A percentile compares a stretch with the other conserved stretches of the same genome.
phyloP scores from a whole-genome alignment of 2,797 vertebrate species.

The Otus scops region DNA sequence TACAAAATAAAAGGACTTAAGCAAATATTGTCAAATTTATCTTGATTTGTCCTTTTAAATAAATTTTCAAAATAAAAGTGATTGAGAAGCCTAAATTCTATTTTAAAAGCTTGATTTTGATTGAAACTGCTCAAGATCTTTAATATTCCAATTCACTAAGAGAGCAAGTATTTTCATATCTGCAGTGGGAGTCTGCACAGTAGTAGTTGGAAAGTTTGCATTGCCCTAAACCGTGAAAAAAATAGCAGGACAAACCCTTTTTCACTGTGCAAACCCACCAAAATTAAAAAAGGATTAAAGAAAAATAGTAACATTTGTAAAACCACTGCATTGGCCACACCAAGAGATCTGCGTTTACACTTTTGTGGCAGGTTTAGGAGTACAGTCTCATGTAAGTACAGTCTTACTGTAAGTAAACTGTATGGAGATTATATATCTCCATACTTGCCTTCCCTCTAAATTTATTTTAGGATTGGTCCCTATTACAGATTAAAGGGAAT shows the following conservation, averaged over 20 bases:
- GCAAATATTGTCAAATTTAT: background rate
- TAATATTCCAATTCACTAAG: background rate
- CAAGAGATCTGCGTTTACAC: background rate
- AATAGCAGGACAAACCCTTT: background rate
- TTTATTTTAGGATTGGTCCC: background rate
- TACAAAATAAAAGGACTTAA: background rate
- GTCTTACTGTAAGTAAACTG: background rate
- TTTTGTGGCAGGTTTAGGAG: background rate
- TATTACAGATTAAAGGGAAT: background rate
- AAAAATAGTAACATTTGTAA: background rate
- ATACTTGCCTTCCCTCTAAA: background rate
- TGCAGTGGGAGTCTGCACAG: background rate
- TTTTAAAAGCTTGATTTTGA: background rate
- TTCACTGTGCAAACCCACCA: background rate
- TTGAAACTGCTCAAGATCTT: background rate
- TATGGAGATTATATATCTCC: background rate
- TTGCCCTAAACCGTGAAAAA: background rate
- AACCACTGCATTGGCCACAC: background rate
- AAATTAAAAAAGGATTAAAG: background rate
- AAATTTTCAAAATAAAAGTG: background rate
- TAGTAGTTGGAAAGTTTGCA: background rate
- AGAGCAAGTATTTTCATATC: background rate
- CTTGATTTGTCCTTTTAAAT: background rate
- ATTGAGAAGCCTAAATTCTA: background rate
- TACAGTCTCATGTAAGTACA: background rate